These are phyloP conservation scores for Desoria tigrina DNA, from an alignment of 2,888 invertebrate genomes.

Conservation along the genomic window DNA sequence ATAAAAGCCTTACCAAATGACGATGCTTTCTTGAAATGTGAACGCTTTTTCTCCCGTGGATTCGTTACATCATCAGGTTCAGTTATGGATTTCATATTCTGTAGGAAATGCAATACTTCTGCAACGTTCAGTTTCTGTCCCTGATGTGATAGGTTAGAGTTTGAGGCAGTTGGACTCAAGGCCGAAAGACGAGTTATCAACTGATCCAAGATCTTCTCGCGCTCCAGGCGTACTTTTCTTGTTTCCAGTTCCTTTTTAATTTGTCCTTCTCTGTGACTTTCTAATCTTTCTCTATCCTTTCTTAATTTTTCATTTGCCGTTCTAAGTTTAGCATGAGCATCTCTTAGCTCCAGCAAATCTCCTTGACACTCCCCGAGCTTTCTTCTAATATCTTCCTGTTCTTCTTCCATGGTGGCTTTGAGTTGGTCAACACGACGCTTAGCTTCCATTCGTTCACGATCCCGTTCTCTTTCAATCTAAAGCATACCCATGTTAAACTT, in stretches of 20 bases:
- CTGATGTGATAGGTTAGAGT: conserved; percentile 36
- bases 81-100: conserved; percentile 47
- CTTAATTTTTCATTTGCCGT: conserved; percentile 88
- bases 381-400: conserved; percentile 82
- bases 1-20: conserved; percentile 48
- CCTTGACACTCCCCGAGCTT: conserved; percentile 65
- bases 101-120: conserved; percentile 48
- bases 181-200: conserved; percentile 38
- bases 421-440: conserved; percentile 82
- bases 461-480: conserved; percentile 81
- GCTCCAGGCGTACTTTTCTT: conserved; percentile 61
- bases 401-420: conserved; percentile 81
- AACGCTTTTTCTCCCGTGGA: conserved; percentile 47
- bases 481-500: conserved; percentile 47
- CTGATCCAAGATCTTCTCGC: conserved; percentile 50
- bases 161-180: conserved; percentile 41
- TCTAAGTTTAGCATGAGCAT: conserved; percentile 86
- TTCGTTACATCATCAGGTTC: conserved; percentile 48
- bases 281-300: conserved; percentile 81
- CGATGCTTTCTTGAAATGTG: conserved; percentile 50
- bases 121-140: conserved; percentile 40
- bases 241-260: conserved; percentile 60
- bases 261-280: conserved; percentile 72
- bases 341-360: conserved; percentile 81
- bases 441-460: conserved; percentile 82